phyloP scores from a whole-genome alignment of 2,888 invertebrate species.

The Barypeithes pellucidus region DNA sequence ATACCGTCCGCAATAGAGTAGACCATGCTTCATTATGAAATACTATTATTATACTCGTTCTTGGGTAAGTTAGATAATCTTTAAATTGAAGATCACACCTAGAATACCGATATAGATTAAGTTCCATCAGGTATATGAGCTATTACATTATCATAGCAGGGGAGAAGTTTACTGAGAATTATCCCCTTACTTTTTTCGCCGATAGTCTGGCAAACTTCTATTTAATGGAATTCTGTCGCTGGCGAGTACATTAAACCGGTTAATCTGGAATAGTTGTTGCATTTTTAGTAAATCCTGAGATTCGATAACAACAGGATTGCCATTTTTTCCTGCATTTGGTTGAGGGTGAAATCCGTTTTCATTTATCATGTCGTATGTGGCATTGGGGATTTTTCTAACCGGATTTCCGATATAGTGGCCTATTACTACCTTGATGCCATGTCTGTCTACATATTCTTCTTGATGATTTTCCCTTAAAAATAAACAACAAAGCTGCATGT shows the following conservation, averaged over 20 bases:
- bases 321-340: slow-evolving; percentile 83
- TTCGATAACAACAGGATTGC: slow-evolving; percentile 85
- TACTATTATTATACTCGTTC: slow-evolving; percentile 93
- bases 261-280: slow-evolving; percentile 86
- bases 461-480: slow-evolving; percentile 75
- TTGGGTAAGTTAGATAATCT: slow-evolving; percentile 80
- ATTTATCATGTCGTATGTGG: slow-evolving; percentile 82
- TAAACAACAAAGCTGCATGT: too few relatives aligned
- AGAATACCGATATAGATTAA: slow-evolving; percentile 57
- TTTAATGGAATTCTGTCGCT: slow-evolving; percentile 92
- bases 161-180: too few relatives aligned
- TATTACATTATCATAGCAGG: slow-evolving; percentile 3
- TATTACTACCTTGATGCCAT: slow-evolving; percentile 88
- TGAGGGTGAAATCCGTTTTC: slow-evolving; percentile 85
- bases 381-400: slow-evolving; percentile 76
- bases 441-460: slow-evolving; percentile 80
- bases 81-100: slow-evolving; percentile 78
- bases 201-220: slow-evolving; percentile 86
- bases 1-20: slow-evolving; percentile 93
- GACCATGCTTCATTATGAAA: slow-evolving; percentile 99
- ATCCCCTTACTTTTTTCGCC: slow-evolving; percentile 80
- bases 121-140: too few relatives aligned
- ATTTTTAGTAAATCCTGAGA: slow-evolving; percentile 83
- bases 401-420: slow-evolving; percentile 92
- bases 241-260: slow-evolving; percentile 90